Evolutionary conservation across 2,113 vertebrate species (phyloP), one percentile per base, ranked within the genome.

Genomic region (Glaucidium brasilianum): DNA sequence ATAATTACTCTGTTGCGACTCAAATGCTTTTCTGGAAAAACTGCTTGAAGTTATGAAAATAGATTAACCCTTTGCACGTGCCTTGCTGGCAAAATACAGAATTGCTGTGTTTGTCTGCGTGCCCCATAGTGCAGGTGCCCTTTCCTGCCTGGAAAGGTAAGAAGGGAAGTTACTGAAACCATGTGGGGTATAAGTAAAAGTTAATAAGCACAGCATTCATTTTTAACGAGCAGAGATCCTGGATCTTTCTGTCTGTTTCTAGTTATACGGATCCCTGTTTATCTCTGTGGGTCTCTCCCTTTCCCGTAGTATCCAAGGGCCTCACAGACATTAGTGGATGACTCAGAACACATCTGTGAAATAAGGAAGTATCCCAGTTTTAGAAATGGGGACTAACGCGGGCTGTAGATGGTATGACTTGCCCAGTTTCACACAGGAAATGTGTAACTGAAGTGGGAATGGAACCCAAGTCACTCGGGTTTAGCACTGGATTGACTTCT

Each of bases 401-500:
- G 90, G 4, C 79, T 1, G 2, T 34, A 3, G 64, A 11, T 29
- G 56, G 5, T 64, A 26, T 30, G 69, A 58, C 49, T 71, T 4
- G 80, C 64, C 43, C 52, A 3, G 87, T 87, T 96, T 79, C 92
- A 34, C 91, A 82, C 91, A 91, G 95, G 92, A 97, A 95, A 91
- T 37, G 49, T 92, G 95, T 37, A 89, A 94, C 79, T 16, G 2
- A 34, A 86, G 52, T 5, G 39, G 88, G 76, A 89, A 62, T 47
- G 18, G 39, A 74, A 32, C 60, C 37, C 68, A 27, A 35, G 52
- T 9, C 67, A 11, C 82, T 77, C 4, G 53, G 17, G 50, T 47
- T 87, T 2, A 69, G 81, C 26, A 1, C 75, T 26, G 76, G 68
- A 39, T 87, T 75, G 45, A 25, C 41, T 20, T 17, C 59, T 63